These are phyloP conservation scores for Phrynosoma blainvillii DNA, from an alignment of 2,113 vertebrate species.

Conservation along the genomic window DNA sequence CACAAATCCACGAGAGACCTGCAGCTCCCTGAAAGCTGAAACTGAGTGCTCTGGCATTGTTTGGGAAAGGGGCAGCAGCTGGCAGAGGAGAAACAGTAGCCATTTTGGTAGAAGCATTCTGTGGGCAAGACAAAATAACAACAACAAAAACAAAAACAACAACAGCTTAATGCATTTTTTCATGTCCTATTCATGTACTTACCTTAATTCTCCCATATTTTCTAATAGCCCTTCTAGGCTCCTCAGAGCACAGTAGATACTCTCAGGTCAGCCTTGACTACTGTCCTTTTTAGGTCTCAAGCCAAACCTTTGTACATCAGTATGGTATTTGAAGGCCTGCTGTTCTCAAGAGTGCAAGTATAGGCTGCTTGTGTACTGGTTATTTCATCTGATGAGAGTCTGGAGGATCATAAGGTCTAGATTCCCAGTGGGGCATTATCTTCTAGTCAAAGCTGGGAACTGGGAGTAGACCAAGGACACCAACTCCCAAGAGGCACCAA, in stretches of 20 bases:
- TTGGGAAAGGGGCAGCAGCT: neutral
- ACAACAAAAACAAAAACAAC: neutral
- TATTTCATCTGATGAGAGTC: neutral
- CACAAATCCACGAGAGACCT: constrained; percentile 10
- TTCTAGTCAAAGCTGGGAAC: neutral
- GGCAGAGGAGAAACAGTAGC: neutral
- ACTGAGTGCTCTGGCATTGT: neutral
- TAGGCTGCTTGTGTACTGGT: neutral
- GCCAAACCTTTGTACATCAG: neutral
- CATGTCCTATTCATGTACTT: neutral
- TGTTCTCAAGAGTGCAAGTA: neutral
- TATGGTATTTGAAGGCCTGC: neutral
- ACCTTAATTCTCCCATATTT: neutral
- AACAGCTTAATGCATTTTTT: neutral
- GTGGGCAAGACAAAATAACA: neutral
- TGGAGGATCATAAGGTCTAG: neutral
- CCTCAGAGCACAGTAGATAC: neutral
- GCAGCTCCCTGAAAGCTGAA: constrained; percentile 10
- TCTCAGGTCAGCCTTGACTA: neutral
- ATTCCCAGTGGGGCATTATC: neutral
- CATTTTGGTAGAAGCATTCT: neutral
- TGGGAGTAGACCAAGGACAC: neutral
- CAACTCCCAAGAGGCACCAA: neutral
- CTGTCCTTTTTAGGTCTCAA: neutral
- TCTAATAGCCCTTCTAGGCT: neutral